Base-by-base conservation (phyloP, 2,888 invertebrate species). In the Ellobium chinense region DNA sequence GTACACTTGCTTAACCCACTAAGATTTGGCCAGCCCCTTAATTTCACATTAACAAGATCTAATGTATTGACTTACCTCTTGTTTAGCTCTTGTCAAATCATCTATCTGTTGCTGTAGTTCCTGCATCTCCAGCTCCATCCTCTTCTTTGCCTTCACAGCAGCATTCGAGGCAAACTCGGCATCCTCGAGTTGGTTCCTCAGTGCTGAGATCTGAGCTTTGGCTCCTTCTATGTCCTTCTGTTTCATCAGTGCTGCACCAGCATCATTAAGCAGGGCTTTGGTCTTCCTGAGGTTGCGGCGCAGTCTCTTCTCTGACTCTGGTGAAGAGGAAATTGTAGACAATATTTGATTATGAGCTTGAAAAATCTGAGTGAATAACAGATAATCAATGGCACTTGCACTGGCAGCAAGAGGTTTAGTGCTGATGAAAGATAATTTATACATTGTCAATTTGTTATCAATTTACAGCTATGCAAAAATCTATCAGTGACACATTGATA, bases 211-310 rank as follows among this genome's bases (percentile, higher is more conserved):
- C 85, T 96, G 94, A 36, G 95, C 94, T 90, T 97, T 97, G 86
- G 96, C 96, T 0, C 97, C 96, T 21, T 96, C 96, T 85, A 97
- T 97, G 46, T 96, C 96, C 91, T 97, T 97, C 39, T 96, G 95
- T 84, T 97, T 95, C 88, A 98, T 97, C 78, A 98, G 94, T 95
- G 98, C 97, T 0, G 96, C 95, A 91, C 98, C 98, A 1, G 98
- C 97, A 92, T 99, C 98, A 86, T 97, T 95, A 0, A 98, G 94
- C 78, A 98, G 93, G 0, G 97, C 98, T 91, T 97, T 96, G 84
- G 98, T 98, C 91, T 97, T 95, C 91, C 97, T 96, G 88, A 99
- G 93, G 90, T 98, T 98, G 85, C 97, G 95, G 91, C 97, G 96
- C 78, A 98, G 94, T 88, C 91, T 84, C 78, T 88, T 88, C 83